These are phyloP conservation scores for Pyrrhopygopsis socrates DNA, from an alignment of 2,888 invertebrate species.

Conservation along the genomic window DNA sequence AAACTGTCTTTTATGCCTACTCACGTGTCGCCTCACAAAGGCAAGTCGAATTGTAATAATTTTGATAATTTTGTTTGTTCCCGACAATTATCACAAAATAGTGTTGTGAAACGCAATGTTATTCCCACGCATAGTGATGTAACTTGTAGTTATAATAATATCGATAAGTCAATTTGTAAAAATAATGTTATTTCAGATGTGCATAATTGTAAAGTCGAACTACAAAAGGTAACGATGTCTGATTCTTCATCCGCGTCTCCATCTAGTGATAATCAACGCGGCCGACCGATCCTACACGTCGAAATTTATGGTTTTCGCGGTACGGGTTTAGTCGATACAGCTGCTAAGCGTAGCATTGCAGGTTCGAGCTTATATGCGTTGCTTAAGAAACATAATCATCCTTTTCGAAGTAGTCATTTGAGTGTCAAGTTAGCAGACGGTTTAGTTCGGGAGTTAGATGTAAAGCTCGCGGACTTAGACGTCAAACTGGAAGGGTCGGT, in stretches of 20 bases:
- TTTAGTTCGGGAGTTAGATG: neutral
- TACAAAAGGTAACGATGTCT: neutral
- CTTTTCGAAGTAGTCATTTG: neutral
- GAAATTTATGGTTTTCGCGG: neutral
- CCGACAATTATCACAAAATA: neutral
- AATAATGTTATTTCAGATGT: neutral
- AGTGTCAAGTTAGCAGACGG: neutral
- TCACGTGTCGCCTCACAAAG: neutral
- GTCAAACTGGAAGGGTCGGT: neutral
- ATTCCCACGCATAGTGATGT: too few relatives aligned
- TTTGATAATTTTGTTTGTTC: neutral
- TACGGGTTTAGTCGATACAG: neutral
- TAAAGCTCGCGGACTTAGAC: neutral
- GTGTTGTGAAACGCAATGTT: neutral
- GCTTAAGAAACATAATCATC: neutral
- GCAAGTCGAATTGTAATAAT: neutral
- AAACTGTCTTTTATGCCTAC: neutral
- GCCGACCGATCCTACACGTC: neutral
- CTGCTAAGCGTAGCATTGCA: constrained; percentile 6
- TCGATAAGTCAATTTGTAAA: neutral
- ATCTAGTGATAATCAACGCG: neutral
- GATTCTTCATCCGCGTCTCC: neutral
- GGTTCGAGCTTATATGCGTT: neutral
- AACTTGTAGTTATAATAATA: neutral
- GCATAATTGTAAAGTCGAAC: neutral